Evolutionary conservation across 2,113 vertebrate genomes (phyloP), one percentile per base, ranked within the genome.

Genomic region (Mionectes macconnelli): DNA sequence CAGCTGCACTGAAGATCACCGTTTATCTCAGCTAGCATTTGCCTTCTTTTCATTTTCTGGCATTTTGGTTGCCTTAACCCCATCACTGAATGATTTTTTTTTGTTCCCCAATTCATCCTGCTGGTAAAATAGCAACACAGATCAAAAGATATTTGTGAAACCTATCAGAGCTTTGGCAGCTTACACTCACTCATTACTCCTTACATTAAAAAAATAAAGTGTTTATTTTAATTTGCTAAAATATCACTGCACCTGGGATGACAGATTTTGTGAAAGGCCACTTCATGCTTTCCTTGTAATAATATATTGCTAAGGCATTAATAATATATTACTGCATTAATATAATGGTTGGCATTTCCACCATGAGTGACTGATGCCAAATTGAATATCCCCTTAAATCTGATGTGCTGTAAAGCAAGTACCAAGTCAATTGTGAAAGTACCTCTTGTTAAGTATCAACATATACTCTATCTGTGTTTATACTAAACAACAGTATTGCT

Each of bases 191-290:
- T 75, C 74, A n/a, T 81, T 89, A 56, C 1, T 77, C 76, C 37
- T 79, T 88, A 57, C 2, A 2, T 89, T 89, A 57, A 57, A 52
- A 72, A 45, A 72, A 7, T 90, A 47, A 57, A 69, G 6, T 87
- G 49, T 82, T 95, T 84, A 94, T 86, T 95, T 97, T 93, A 89
- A 92, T 96, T 97, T 95, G 40, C 33, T 62, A 80, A 55, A 94
- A 91, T 45, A 93, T 96, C 85, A 87, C 60, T 96, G 47, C 28
- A 56, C 14, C n/a, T 74, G 95, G 8, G 15, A 78, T 90, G 88
- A 94, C 37, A 78, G 56, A 86, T 87, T 40, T 45, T 91, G 50
- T 86, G 57, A 96, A 96, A 97, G 74, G 18, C 16, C 37, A 33
- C 59, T 86, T 89, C 82, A 64, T 59, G 10, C 93, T 97, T 93